A percentile compares a stretch with the other conserved stretches of the same genome.
These are phyloP conservation scores for Lucilia cuprina DNA, from an alignment of 1,140 invertebrate genomes.

Conservation along the genomic window DNA sequence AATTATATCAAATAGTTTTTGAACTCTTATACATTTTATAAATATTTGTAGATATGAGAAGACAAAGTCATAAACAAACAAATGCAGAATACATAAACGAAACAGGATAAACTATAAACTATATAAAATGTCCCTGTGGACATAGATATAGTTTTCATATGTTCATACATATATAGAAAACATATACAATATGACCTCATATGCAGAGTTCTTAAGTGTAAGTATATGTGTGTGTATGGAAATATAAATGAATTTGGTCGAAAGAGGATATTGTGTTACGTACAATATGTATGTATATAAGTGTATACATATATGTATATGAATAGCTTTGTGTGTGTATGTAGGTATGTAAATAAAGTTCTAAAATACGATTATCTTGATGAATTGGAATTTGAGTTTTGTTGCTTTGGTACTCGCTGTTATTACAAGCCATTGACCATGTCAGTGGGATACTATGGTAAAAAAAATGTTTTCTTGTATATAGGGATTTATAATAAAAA, in stretches of 20 bases:
- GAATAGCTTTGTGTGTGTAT: neutral
- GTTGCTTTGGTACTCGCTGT: slow-evolving; percentile 14
- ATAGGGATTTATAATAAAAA: neutral
- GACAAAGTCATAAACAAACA: slow-evolving; percentile 31
- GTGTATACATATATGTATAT: neutral
- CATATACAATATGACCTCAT: slow-evolving; percentile 19
- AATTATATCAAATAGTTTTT: slow-evolving; percentile 33
- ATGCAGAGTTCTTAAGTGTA: neutral
- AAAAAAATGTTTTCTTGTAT: neutral
- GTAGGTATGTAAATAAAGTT: slow-evolving; percentile 30
- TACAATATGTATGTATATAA: neutral
- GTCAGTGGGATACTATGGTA: slow-evolving; percentile 21
- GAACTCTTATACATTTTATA: slow-evolving; percentile 20
- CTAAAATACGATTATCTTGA: slow-evolving; percentile 34
- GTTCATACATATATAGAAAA: neutral
- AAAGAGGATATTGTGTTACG: neutral
- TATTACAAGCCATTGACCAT: slow-evolving; percentile 27
- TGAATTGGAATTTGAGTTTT: slow-evolving; percentile 33
- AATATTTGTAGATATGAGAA: slow-evolving; percentile 19
- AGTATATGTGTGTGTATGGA: neutral
- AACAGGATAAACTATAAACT: neutral
- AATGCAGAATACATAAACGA: neutral
- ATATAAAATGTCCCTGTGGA: slow-evolving; percentile 14
- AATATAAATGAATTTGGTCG: neutral
- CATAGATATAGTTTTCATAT: slow-evolving; percentile 6